Base-by-base conservation (phyloP, 2,113 vertebrate species). In the Malurus melanocephalus region DNA sequence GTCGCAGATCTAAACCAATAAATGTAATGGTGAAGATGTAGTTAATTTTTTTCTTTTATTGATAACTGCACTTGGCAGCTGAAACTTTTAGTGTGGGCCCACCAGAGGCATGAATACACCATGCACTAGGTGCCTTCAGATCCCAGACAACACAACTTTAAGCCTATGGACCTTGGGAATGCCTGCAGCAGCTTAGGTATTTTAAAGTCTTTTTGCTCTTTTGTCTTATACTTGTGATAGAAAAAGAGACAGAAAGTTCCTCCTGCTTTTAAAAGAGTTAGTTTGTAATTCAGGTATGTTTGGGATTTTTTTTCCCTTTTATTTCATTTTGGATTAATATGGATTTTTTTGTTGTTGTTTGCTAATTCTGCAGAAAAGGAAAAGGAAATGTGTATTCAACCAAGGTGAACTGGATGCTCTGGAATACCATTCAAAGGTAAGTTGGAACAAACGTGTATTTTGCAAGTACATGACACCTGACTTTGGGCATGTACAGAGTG, bases 361-460 rank as follows among this genome's bases (percentile, higher is more conserved):
- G 38, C 67, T 83, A 4, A 15, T 87, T 73, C 65, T 94, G 42
- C 92, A 99, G 99, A 99, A 98, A 87, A 97, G 97, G 30, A 99
- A 98, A 94, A 97, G 97, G 43, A 98, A 97, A 87, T 95, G 53
- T 91, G 91, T 95, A 45, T 97, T 98, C 74, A 99, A 99, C 96
- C 98, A 98, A 94, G 99, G 99, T 9, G 98, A 99, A 92, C 77
- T 98, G 49, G 98, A 99, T 95, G 98, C 98, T 22, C 96, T 97
- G 86, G 96, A 96, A 80, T 98, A 98, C 80, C 99, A 99, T 87
- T 95, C 96, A 84, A 98, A 98, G 97, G 99, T 99, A 93, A 66
- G 74, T 68, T 19, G 75, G 75, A 94, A 76, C 18, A 55, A 49
- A 42, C 2, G 2, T 60, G 0, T 33, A 3, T 72, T 77, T 67